Evolutionary conservation across 2,888 invertebrate genomes (phyloP).

Genomic region (Noctua janthe): DNA sequence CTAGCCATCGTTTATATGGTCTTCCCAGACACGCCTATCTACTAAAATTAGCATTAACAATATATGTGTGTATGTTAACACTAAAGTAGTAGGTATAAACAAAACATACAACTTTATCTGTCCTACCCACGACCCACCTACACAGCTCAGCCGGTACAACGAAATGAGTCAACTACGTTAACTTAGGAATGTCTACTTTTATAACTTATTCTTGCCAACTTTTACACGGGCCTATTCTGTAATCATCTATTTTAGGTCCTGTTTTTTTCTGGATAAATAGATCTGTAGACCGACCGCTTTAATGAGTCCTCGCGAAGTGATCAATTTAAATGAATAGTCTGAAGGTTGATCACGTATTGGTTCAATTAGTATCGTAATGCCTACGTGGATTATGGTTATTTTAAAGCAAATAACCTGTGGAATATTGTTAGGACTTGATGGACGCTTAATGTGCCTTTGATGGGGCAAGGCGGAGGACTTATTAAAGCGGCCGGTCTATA

Average conservation of each 20-base stretch:
- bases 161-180: conserved; percentile 50
- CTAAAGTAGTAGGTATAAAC: conserved; percentile 13
- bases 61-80: background rate
- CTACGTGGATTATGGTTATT: no score
- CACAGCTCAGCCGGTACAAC: conserved; percentile 4
- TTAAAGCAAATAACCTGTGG: no score
- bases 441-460: no score
- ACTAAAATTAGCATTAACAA: background rate
- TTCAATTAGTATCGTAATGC: no score
- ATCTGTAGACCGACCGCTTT: background rate
- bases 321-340: no score
- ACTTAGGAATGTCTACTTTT: conserved; percentile 34
- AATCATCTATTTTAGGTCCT: background rate
- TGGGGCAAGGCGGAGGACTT: no score
- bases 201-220: conserved; percentile 14
- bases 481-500: no score
- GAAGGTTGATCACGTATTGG: no score
- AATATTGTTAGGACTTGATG: no score
- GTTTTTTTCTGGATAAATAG: background rate
- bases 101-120: conserved; percentile 19
- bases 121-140: conserved; percentile 50
- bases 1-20: background rate
- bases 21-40: background rate
- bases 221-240: background rate
- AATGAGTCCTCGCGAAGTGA: no score